Evolutionary conservation across 2,797 vertebrate genomes (phyloP).

Genomic region (Delichon dasypus): DNA sequence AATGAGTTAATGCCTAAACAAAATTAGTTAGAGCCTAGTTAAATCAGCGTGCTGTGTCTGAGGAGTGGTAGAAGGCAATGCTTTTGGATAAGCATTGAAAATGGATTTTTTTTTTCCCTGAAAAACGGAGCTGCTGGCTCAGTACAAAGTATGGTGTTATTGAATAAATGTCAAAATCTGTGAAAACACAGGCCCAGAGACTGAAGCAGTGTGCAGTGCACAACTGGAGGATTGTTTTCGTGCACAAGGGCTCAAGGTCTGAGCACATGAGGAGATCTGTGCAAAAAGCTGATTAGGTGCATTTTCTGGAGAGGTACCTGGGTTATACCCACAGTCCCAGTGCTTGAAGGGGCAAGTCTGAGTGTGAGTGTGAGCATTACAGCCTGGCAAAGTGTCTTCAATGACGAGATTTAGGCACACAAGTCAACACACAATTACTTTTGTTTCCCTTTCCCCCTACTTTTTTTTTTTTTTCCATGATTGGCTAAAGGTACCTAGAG

Average conservation of each 20-base stretch:
- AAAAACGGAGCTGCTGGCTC: background rate
- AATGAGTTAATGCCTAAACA: constrained; percentile 25
- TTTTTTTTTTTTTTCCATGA: background rate
- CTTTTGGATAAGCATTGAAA: background rate
- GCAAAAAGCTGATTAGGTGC: background rate
- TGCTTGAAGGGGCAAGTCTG: background rate
- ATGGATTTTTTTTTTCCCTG: background rate
- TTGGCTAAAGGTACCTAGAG: background rate
- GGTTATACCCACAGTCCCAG: background rate
- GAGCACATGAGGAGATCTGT: background rate
- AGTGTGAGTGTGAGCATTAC: background rate
- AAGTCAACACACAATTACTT: background rate
- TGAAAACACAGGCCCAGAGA: background rate
- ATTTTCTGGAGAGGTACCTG: background rate
- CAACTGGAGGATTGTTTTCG: background rate
- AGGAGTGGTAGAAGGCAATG: background rate
- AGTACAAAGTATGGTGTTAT: background rate
- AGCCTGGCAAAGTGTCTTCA: background rate
- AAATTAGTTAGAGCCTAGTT: constrained; percentile 17
- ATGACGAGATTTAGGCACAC: background rate
- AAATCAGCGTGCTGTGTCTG: background rate
- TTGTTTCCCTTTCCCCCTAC: background rate
- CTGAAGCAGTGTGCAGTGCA: background rate
- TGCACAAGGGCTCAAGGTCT: background rate
- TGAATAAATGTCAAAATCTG: background rate